Base-by-base conservation (phyloP, 2,888 invertebrate species). In the Cataglyphis rosenhaueri region DNA sequence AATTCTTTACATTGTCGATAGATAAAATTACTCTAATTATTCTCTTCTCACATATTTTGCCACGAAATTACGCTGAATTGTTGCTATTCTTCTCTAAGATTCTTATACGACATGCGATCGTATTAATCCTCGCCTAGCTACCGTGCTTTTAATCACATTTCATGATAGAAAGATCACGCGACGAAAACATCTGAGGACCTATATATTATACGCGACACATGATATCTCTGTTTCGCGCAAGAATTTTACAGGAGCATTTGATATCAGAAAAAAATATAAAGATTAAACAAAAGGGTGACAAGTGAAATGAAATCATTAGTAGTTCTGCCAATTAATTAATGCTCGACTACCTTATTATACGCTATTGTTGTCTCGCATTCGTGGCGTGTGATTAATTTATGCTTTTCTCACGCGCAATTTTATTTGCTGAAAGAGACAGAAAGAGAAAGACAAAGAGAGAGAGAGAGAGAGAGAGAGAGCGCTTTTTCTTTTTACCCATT, bases 381-480 rank as follows among this genome's bases (percentile, higher is more conserved):
- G 68, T 52, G 48, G 29, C 55, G 25, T 85, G 64, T 84, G 78
- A 86, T 87, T 81, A 84, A 84, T 86, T 86, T 87, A 87, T 79
- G 61, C 32, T 87, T 83, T 65, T 41, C 8, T 35, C 38, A 29
- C 18, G 15, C 12, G 18, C 9, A 21, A 64, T 62, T 74, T 74
- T 62, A 55, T 65, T 73, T 52, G 74, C 75, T 82, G 44, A 65
- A 12, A 29, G 32, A 5, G 21, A 75, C 25, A 29, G 5, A 4
- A 8, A 44, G 15, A 21, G 57, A 75, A 10, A 44, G 25, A 32
- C 25, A 66, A 12, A 44, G 29, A 12, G 32, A 48, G 32, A 29
- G 18, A n/a, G 25, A 35, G 76, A 15, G 3, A 35, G 57, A 52
- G 21, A 52, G 32, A 32, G 32, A 32, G 15, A 62, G 29, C 3